Evolutionary conservation across 2,888 invertebrate genomes (phyloP), one percentile per base, ranked within the genome.

Genomic region (Drosophila vallismaia): DNA sequence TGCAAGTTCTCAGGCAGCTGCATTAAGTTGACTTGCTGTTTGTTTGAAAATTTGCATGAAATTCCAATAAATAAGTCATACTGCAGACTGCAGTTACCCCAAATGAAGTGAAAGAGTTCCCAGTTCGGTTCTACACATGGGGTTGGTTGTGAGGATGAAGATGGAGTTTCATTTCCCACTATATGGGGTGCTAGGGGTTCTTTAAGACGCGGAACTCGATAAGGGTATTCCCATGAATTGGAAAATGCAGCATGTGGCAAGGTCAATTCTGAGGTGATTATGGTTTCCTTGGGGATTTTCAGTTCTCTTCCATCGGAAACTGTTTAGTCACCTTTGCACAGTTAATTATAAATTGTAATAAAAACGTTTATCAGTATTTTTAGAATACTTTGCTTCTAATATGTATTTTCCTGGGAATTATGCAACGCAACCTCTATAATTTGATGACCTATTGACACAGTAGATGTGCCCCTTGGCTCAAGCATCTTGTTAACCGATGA

Each of bases 61-160:
- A 86, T 88, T 85, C 88, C 77, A 89, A 91, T 91, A 90, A 90
- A 91, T 89, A 90, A 89, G 89, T 85, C 91, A 87, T 46, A 52
- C 77, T 77, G 79, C 68, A 79, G 77, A 52, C 77, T 77, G 79
- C 68, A 79, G 77, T 75, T 63, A 70, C 52, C 63, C 59, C 60
- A 74, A 78, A 68, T 71, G 60, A 59, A 54, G 79, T 75, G 80
- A 70, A 58, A 60, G 49, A 51, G 62, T 70, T 77, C 58, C 48
- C 67, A 67, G 28, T 66, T n/a, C 29, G 24, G 29, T 10, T 49
- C 49, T n/a, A 9, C 31, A 36, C 24, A 44, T 66, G 63, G 63
- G 63, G 63, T 63, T 44, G 57, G n/a, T 44, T 14, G 56, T 19
- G 12, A 28, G 12, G 63, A n/a, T 64, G 46, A 24, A 51, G 52